Evolutionary conservation across 1,140 invertebrate genomes (phyloP), one percentile per base, ranked within the genome.

Genomic region (Drosophila lacteicornis): DNA sequence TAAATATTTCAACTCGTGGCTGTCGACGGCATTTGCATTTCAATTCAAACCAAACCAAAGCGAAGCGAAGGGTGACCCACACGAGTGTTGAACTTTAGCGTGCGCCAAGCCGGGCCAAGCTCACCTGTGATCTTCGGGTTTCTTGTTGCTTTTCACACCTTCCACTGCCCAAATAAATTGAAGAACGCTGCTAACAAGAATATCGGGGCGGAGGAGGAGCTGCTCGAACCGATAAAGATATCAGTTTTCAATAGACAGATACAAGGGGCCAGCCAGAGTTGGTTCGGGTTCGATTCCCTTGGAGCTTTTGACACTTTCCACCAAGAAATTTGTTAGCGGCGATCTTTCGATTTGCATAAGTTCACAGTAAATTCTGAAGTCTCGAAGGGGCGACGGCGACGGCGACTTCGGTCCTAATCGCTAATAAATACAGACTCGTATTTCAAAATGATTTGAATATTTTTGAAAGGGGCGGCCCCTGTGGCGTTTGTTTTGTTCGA

Each of bases 391-490:
- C 4, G 25, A 27, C 25, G 42, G 57, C 4, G 25, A 27, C 25
- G 4, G 3, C 4, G 25, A 27, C 15, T 17, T 4, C 15, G n/a
- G 47, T 45, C 74, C 82, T 87, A 88, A 87, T 87, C 84, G 77
- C 73, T 87, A 88, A 88, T 88, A 88, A 88, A 90, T 90, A 88
- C 77, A 84, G 84, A 61, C 86, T 87, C 84, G 85, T 87, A 87
- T 87, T 88, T 88, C 85, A 84, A 84, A 86, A 86, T 69, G 67
- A 90, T 88, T 88, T 88, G 55, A 88, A 88, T 88, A 88, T 79
- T 79, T 87, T 84, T 78, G 80, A 87, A 88, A 80, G 84, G 82
- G 51, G 17, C 22, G 47, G 13, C 22, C 79, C 84, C 84, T 74
- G 84, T 60, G 80, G 84, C 77, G 80, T 79, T 90, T 88, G 65